Evolutionary conservation across 2,113 vertebrate genomes (phyloP), one percentile per base, ranked within the genome.

Genomic region (Chaetura pelagica): DNA sequence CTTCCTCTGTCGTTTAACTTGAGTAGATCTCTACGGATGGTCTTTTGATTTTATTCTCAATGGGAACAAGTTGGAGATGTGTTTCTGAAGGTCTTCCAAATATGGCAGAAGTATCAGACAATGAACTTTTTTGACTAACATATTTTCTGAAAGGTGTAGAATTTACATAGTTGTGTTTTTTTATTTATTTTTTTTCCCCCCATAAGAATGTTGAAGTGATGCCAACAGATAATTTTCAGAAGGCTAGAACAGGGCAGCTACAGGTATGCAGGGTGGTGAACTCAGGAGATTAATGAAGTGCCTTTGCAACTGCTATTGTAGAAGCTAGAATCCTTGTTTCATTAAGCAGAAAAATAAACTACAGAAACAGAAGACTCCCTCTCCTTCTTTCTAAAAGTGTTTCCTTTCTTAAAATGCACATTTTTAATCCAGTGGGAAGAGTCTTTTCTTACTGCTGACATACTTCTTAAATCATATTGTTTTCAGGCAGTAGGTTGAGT

Each of bases 321-420:
- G 93, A 90, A 97, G 72, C 92, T 96, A 84, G 94, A 96, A 96
- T 62, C 86, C 76, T 79, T 93, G 94, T 97, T 97, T 97, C 93
- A 95, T 97, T 94, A 96, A 95, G 94, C 95, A 96, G 95, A 96
- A 96, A 96, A 97, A 97, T 97, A 96, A 97, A 95, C 95, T 95
- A 91, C 78, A 76, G 96, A 96, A 97, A 97, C 94, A 96, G 95
- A 96, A 96, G 95, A 96, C 90, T 94, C 94, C 91, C 94, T 96
- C 94, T 96, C n/a, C 91, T 97, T 96, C 89, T 90, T 87, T 94
- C 93, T 94, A 83, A 90, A 94, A 94, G 84, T 93, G 88, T 89
- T 96, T 97, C 89, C 90, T 96, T 96, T 96, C 91, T 96, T 96
- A 95, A 96, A 97, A 96, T 96, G 93, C 96, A 95, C 94, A 92